Evolutionary conservation across 2,113 vertebrate species (phyloP).

Genomic region (Prionailurus viverrinus): DNA sequence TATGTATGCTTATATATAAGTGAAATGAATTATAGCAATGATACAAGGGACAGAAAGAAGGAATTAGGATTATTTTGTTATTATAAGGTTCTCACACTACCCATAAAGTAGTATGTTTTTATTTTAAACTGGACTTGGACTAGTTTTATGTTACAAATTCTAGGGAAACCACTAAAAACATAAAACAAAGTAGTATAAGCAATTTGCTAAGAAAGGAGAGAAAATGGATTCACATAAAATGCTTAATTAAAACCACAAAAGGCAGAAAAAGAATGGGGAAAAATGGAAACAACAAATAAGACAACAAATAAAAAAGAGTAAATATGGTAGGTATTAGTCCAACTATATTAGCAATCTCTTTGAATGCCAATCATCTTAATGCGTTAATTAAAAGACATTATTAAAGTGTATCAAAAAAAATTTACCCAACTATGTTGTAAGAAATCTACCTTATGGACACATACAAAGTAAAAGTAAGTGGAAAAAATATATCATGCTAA

Average conservation of each 20-base stretch:
- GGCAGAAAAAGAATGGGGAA: neutral
- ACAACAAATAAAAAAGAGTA: neutral
- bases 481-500: neutral
- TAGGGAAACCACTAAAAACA: neutral
- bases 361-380: neutral
- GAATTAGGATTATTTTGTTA: neutral
- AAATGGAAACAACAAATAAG: neutral
- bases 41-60: neutral
- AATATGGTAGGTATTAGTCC: neutral
- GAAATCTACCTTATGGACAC: neutral
- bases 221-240: neutral
- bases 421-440: neutral
- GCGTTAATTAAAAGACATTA: neutral
- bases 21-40: neutral
- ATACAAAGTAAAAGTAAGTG: neutral
- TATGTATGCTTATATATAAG: neutral
- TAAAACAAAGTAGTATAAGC: neutral
- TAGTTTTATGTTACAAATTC: neutral
- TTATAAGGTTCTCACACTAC: neutral
- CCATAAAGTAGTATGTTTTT: neutral
- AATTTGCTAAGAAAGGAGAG: neutral
- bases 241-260: neutral
- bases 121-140: neutral
- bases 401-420: neutral
- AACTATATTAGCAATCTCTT: neutral